These are phyloP conservation scores for Sebastes reedi DNA, from an alignment of 2,797 vertebrate species.

Conservation along the genomic window DNA sequence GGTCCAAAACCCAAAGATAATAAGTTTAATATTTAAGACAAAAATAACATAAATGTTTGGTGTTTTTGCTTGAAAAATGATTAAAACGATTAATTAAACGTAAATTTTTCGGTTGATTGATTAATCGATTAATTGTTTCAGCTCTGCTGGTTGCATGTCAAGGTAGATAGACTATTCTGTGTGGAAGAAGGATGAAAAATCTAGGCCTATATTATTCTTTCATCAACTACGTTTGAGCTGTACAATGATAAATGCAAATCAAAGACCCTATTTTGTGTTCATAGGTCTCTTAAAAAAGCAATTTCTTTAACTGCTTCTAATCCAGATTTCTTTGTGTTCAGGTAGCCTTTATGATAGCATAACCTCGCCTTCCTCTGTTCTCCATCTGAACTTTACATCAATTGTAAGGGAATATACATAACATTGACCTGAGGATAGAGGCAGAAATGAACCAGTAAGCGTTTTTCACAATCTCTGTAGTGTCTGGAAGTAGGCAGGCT, in stretches of 20 bases:
- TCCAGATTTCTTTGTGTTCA: neutral
- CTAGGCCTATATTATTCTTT: neutral
- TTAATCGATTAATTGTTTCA: neutral
- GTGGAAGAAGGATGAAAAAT: neutral
- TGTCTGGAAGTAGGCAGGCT: conserved; percentile 62
- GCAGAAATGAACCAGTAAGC: conserved; percentile 60
- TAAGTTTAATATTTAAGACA: neutral
- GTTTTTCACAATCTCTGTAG: conserved; percentile 57
- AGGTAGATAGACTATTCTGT: neutral
- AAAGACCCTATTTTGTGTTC: conserved; percentile 7
- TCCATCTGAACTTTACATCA: conserved; percentile 46
- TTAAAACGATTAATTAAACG: neutral
- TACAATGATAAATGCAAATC: conserved; percentile 21
- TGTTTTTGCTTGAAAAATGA: neutral
- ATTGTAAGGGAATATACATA: conserved; percentile 41
- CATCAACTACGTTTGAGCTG: conserved; percentile 2
- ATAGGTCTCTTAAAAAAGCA: neutral
- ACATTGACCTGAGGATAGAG: conserved; percentile 47
- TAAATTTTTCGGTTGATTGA: neutral
- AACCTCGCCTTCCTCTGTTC: conserved; percentile 21
- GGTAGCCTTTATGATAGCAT: neutral
- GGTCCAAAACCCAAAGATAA: neutral
- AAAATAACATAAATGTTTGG: neutral
- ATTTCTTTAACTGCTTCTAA: conserved; percentile 12
- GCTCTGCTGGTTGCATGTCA: neutral